Base-by-base conservation (phyloP, 2,888 invertebrate genomes). In the Trichacis sp. region DNA sequence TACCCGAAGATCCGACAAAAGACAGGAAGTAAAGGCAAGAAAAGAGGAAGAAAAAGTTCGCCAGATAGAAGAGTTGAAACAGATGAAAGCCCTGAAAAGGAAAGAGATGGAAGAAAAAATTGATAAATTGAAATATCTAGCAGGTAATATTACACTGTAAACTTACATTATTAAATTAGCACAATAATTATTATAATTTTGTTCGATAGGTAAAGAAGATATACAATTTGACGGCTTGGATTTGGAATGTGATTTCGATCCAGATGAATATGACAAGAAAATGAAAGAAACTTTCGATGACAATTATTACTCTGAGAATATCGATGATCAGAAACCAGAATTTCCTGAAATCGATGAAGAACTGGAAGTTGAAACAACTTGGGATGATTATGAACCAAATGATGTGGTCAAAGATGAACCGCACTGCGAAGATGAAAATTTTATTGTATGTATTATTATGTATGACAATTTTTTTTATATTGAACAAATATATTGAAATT, bases 41-140 rank as follows among this genome's bases (percentile, higher is more conserved):
- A 95, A 95, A 79, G 88, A 90, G 54, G 87, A 89, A 51, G 95
- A 95, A 78, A 96, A 95, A 80, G 85, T 89, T 55, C 88, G 89
- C 75, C 94, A 94, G 80, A 89, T 91, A 86, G 93, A 95, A 73
- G 97, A 98, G 82, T 86, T 98, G n/a, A 92, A 92, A 46, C 87
- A 94, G 71, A 84, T 97, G 36, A 95, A 95, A 83, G 92, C 93
- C 19, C 84, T 96, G 65, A 97, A 97, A 80, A 87, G 92, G 57
- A 91, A 93, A 79, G 97, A 98, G 86, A 95, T 98, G 68, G 89
- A 93, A 80, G 93, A 94, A 64, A 97, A 96, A 85, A 90, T 98
- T 47, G 89, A 91, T 54, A 92, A 92, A 85, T 85, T 99, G 5
- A 93, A 93, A 84, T 91, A 94, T 80, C 91, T 97, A 24, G 94